A percentile compares a stretch with the other conserved stretches of the same genome.
Evolutionary conservation across 2,888 invertebrate species (phyloP).

Genomic region (Eumerus sabulonum): DNA sequence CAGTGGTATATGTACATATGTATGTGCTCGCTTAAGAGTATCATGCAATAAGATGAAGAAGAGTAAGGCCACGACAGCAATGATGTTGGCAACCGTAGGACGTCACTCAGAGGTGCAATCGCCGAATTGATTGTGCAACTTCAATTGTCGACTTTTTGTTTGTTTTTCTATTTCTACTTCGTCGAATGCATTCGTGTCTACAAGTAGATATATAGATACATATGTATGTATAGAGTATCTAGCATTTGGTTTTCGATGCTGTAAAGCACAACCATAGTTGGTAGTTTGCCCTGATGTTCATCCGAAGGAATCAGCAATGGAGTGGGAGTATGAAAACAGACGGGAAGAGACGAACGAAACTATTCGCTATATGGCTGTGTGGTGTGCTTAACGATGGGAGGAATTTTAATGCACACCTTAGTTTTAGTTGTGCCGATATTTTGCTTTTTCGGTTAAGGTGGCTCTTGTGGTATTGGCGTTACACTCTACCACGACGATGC

Average conservation of each 20-base stretch:
- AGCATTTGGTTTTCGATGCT: conserved; percentile 9
- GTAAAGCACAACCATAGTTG: too few species aligned
- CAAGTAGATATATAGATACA: conserved; percentile 27
- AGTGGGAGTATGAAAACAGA: too few species aligned
- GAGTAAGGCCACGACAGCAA: conserved; percentile 44
- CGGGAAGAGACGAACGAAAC: too few species aligned
- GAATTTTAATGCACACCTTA: conserved; percentile 67
- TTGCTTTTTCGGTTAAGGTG: conserved; percentile 23
- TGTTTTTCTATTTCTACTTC: conserved; percentile 4
- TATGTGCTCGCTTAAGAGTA: conserved; percentile 1
- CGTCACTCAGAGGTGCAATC: conserved; percentile 67
- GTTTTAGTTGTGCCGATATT: conserved; percentile 49
- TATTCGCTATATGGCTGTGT: conserved; percentile 10
- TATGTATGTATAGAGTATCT: conserved; percentile 8
- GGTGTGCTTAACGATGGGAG: conserved; percentile 57
- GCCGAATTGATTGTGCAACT: conserved; percentile 67
- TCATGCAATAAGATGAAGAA: conserved; percentile 28
- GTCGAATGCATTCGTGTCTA: conserved; percentile 37
- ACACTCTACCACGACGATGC: conserved; percentile 26
- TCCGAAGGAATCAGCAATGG: too few species aligned
- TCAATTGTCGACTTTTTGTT: conserved; percentile 48
- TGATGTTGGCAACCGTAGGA: conserved; percentile 56
- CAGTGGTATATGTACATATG: conserved; percentile 13
- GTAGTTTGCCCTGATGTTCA: too few species aligned
- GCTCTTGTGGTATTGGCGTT: conserved; percentile 1